Percentiles rank a stretch among this genome's conserved stretches.
These are phyloP conservation scores for Hoplodrina blanda DNA, from an alignment of 2,888 invertebrate genomes.

Conservation along the genomic window DNA sequence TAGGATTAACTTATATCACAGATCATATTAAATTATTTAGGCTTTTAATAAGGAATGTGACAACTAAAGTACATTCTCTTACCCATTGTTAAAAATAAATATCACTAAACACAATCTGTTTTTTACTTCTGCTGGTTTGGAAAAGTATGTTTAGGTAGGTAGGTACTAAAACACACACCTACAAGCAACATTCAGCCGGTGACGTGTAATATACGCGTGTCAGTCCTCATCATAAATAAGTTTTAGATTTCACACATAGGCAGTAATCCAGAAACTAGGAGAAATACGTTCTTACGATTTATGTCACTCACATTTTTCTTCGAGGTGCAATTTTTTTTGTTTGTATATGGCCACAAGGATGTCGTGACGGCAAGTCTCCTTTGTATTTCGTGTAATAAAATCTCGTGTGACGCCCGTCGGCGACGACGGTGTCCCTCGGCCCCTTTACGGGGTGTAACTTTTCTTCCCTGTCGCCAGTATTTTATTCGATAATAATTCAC, in stretches of 20 bases:
- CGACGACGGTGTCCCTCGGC: conserved; percentile 72
- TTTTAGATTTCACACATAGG: conserved; percentile 11
- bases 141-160: neutral
- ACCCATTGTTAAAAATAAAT: neutral
- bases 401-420: conserved; percentile 76
- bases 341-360: conserved; percentile 76
- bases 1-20: too few relatives aligned
- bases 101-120: neutral
- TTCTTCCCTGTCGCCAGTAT: conserved; percentile 83
- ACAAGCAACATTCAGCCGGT: neutral
- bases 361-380: conserved; percentile 74
- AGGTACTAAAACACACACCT: neutral
- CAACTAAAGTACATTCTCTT: neutral
- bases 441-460: conserved; percentile 85
- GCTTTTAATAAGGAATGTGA: neutral
- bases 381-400: conserved; percentile 85
- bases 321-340: conserved; percentile 74
- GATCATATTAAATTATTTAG: neutral
- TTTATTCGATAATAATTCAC: conserved; percentile 86
- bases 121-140: neutral
- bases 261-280: conserved; percentile 21
- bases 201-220: neutral
- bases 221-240: neutral
- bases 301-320: conserved; percentile 64
- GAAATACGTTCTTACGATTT: conserved; percentile 46